Evolutionary conservation across 2,888 invertebrate genomes (phyloP), one percentile per base, ranked within the genome.

Genomic region (Limnephilus marmoratus): DNA sequence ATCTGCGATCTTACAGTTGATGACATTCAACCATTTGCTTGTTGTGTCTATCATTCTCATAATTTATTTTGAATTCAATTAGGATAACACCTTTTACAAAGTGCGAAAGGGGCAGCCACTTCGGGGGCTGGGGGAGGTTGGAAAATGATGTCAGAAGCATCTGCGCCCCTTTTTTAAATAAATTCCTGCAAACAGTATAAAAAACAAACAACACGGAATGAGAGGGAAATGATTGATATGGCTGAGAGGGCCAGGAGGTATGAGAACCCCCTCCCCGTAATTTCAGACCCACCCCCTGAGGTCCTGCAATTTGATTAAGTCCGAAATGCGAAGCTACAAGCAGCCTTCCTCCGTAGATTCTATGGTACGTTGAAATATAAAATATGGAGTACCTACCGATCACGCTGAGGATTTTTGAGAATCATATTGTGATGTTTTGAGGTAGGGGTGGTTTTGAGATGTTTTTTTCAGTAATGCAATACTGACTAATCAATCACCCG

Each of bases 181-280:
- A 92, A 92, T 90, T 92, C 89, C 91, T 90, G 89, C 90, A 91
- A 91, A 92, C 89, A 91, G 90, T 90, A 93, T 89, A 92, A 92
- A 93, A 91, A 92, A 90, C 91, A 86, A 93, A 91, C 93, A 90
- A 91, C 93, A 90, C 34, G 34, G 82, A 87, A 81, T 90, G 90
- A 91, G 92, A 91, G 93, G 92, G 92, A 89, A 93, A 93, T 93
- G 93, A 93, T 93, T 93, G 93, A 93, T 93, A 92, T 92, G 92
- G 82, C 90, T 81, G 92, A 93, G 93, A 53, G 91, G 29, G 37
- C 90, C 24, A 24, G 24, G 68, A 68, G 24, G 68, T n/a, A 68
- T 68, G 68, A 68, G 68, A 68, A 31, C 31, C 68, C 88, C 68
- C 31, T 41, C 83, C 85, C 53, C 68, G n/a, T 11, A 53, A 90